phyloP scores from a whole-genome alignment of 35 echinoderm and acorn worm genomes.

The Diadema setosum region DNA sequence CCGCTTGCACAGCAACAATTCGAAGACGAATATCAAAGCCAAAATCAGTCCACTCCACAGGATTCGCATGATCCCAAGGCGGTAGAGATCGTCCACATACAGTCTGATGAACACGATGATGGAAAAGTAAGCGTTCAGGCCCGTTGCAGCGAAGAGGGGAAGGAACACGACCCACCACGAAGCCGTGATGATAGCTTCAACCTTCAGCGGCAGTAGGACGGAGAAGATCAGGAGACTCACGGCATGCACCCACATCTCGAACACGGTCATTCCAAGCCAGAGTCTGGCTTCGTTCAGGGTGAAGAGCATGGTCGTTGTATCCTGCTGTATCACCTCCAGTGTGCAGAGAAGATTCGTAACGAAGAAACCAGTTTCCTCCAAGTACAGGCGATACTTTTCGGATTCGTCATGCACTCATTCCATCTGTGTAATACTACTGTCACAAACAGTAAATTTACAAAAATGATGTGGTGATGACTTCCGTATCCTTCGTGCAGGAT shows the following conservation, averaged over 20 bases:
- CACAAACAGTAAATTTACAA: no score
- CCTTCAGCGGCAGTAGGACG: slow-evolving; percentile 75
- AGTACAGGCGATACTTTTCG: no score
- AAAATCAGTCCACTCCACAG: slow-evolving; percentile 88
- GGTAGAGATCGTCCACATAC: slow-evolving; percentile 58
- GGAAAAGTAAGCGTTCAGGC: slow-evolving; percentile 91
- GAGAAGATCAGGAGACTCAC: slow-evolving; percentile 79
- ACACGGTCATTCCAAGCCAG: slow-evolving; percentile 92
- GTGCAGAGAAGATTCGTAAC: no score
- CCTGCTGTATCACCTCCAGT: no score
- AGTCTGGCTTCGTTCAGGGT: slow-evolving; percentile 82
- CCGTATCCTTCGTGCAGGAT: no score
- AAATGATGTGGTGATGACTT: no score
- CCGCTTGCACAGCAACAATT: slow-evolving; percentile 86
- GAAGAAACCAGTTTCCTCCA: no score
- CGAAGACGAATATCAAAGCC: slow-evolving; percentile 74
- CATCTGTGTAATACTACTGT: no score
- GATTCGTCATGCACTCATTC: no score
- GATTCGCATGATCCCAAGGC: slow-evolving; percentile 51
- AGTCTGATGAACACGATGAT: slow-evolving; percentile 89
- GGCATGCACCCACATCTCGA: slow-evolving; percentile 93
- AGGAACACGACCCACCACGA: slow-evolving; percentile 93
- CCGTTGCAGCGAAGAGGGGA: slow-evolving; percentile 72
- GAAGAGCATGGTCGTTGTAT: slow-evolving; percentile 64
- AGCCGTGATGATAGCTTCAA: slow-evolving; percentile 40